Evolutionary conservation across 2,113 vertebrate genomes (phyloP).

Genomic region (Nicator chloris): DNA sequence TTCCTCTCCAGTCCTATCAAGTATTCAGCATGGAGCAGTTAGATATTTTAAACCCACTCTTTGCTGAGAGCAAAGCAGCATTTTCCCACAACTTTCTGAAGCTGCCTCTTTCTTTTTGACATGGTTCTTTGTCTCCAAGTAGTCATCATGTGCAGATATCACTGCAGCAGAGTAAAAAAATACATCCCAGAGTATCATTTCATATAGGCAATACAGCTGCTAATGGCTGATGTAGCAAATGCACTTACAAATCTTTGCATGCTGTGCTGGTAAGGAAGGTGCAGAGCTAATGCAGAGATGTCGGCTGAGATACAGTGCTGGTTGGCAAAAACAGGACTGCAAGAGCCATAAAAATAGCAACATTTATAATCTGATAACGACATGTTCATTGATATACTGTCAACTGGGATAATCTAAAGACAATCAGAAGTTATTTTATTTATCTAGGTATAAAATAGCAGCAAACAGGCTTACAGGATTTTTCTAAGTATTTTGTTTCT

Average conservation of each 20-base stretch:
- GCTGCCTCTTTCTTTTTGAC: neutral
- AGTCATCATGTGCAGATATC: neutral
- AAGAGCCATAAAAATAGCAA: neutral
- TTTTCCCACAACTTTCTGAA: neutral
- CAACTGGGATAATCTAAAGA: neutral
- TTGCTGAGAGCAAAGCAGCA: neutral
- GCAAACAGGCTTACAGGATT: neutral
- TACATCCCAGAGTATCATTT: neutral
- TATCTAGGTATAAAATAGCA: neutral
- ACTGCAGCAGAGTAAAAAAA: neutral
- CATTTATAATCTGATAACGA: neutral
- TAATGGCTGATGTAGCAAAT: slow-evolving; percentile 1
- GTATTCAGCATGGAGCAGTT: neutral
- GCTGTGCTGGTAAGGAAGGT: neutral
- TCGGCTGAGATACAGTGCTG: neutral
- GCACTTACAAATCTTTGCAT: neutral
- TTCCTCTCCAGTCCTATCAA: neutral
- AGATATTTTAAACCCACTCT: neutral
- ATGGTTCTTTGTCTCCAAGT: slow-evolving; percentile 3
- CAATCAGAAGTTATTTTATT: neutral
- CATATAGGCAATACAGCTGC: neutral
- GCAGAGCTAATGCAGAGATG: neutral
- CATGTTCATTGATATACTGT: neutral
- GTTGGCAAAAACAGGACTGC: neutral
- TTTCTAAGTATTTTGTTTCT: neutral